phyloP scores from a whole-genome alignment of 2,888 invertebrate species.

The Plemyria rubiginata region DNA sequence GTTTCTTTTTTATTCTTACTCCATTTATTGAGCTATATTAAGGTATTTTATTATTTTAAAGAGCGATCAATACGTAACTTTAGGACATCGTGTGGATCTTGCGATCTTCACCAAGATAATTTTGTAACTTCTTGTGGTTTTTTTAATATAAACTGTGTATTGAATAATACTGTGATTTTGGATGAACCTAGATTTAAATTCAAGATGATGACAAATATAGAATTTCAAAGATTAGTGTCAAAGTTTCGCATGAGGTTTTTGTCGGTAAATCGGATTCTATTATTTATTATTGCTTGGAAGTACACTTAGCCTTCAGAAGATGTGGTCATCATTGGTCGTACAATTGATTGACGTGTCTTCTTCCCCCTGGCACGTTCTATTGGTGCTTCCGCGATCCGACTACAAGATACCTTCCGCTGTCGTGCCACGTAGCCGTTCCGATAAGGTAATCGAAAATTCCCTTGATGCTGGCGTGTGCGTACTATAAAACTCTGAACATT shows the following conservation, averaged over 20 bases:
- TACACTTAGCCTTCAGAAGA: background rate
- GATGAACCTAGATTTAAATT: no score
- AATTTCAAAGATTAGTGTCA: background rate
- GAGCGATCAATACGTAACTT: no score
- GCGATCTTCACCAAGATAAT: no score
- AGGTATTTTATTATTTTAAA: no score
- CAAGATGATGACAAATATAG: no score
- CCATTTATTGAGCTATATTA: no score
- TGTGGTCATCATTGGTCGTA: background rate
- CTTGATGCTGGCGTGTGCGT: background rate
- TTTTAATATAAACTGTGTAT: no score
- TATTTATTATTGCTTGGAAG: background rate
- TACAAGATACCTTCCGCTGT: constrained; percentile 18
- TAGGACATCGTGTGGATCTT: no score
- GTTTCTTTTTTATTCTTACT: no score
- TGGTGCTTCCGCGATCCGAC: constrained; percentile 15
- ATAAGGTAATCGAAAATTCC: background rate
- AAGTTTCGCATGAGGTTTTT: background rate
- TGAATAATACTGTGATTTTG: no score
- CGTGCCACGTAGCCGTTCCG: constrained; percentile 9
- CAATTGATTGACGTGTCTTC: background rate
- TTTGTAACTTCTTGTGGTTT: no score
- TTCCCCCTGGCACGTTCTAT: constrained; percentile 3
- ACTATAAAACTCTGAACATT: background rate
- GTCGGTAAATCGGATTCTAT: background rate